These are phyloP conservation scores for Cataglyphis cursor DNA, from an alignment of 2,888 invertebrate genomes.

Conservation along the genomic window DNA sequence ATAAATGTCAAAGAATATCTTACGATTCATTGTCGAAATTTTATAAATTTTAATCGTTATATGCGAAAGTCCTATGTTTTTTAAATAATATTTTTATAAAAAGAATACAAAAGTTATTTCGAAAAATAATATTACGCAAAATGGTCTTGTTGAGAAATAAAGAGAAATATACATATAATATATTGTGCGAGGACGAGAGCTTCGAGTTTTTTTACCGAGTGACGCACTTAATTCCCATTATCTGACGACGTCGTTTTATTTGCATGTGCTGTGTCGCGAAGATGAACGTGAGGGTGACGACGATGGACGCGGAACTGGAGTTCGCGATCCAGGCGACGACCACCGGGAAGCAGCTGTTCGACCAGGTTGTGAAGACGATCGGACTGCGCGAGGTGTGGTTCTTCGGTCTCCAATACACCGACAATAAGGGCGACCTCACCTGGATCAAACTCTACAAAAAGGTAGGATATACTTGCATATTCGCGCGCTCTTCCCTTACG, in stretches of 20 bases:
- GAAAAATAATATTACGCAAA: background rate
- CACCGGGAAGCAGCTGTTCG: constrained; percentile 99
- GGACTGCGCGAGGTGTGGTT: constrained; percentile 99
- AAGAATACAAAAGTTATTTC: background rate
- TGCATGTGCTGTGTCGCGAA: constrained; percentile 86
- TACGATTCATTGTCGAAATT: background rate
- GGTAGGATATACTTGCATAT: constrained; percentile 89
- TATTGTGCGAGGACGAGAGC: background rate
- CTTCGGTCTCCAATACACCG: constrained; percentile 99
- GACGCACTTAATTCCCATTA: constrained; percentile 29
- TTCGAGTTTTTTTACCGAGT: constrained; percentile 8
- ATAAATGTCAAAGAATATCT: background rate
- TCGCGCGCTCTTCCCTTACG: background rate
- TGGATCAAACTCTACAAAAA: constrained; percentile 99
- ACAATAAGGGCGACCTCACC: constrained; percentile 98
- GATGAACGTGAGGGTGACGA: constrained; percentile 99
- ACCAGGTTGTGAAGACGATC: constrained; percentile 99
- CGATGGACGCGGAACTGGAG: constrained; percentile 99
- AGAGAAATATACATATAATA: background rate
- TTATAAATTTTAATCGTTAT: background rate
- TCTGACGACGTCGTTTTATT: constrained; percentile 54
- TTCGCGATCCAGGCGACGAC: constrained; percentile 99
- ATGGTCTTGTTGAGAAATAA: background rate
- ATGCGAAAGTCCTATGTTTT: background rate
- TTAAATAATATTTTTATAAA: background rate